Evolutionary conservation across 2,797 vertebrate species (phyloP).

Genomic region (Micromesistius poutassou): DNA sequence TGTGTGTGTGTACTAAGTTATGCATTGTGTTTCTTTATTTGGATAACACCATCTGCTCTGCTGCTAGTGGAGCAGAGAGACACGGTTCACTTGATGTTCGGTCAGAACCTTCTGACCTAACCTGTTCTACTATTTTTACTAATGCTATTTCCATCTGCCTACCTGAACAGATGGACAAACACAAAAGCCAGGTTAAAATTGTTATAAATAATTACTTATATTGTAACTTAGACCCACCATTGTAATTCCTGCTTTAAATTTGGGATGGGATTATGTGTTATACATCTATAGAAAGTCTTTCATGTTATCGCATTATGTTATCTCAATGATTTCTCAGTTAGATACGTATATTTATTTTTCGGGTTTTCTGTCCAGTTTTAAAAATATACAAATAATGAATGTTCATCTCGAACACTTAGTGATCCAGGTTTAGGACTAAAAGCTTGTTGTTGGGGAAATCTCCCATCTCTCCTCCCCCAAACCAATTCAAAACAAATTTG

Average conservation of each 20-base stretch:
- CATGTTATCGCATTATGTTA: background rate
- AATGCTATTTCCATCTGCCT: background rate
- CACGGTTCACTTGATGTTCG: background rate
- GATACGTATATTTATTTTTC: too few species aligned
- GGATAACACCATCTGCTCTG: background rate
- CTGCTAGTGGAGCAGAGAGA: background rate
- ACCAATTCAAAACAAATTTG: conserved; percentile 62
- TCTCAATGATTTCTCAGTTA: background rate
- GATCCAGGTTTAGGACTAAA: conserved; percentile 14
- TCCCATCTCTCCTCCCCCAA: conserved; percentile 37
- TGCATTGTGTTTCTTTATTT: background rate
- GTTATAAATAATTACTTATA: background rate
- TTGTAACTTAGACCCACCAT: background rate
- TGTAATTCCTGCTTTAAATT: background rate
- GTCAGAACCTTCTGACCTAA: background rate
- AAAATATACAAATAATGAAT: background rate
- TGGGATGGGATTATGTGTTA: background rate
- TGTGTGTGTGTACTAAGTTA: background rate
- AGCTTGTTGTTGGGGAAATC: conserved; percentile 21
- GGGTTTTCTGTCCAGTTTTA: background rate
- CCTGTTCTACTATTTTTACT: background rate
- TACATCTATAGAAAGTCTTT: background rate
- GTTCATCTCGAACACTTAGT: background rate
- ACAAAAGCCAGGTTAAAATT: background rate
- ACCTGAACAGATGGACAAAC: background rate